Evolutionary conservation across 2,113 vertebrate genomes (phyloP), one percentile per base, ranked within the genome.

Genomic region (Aegypius monachus): DNA sequence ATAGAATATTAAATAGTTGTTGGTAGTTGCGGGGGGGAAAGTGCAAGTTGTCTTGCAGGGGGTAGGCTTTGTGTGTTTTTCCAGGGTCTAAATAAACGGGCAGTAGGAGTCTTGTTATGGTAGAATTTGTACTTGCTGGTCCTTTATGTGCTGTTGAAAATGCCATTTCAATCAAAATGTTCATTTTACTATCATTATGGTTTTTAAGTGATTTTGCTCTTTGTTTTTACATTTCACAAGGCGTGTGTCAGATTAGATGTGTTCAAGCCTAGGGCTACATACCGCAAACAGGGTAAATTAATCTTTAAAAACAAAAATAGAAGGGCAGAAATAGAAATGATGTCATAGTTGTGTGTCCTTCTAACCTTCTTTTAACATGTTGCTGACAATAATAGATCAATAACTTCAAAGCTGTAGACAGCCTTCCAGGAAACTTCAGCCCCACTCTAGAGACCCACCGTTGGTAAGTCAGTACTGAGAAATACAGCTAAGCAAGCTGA

Each of bases 231-330:
- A 13, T 90, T 58, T 79, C 74, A 12, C 59, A 43, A 45, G 26
- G 42, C 9, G 67, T 43, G 9, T 65, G 36, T 81, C 18, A 50
- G 53, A 19, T 71, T n/a, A 73, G 62, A 53, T 5, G 0, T n/a
- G 40, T 38, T 62, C 32, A 36, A 77, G 23, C 62, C n/a, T 25
- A 38, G 59, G 71, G 50, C 71, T 87, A 7, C n/a, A 2, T 27
- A 16, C 32, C 86, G 67, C 38, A 78, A 71, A 88, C 8, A 50
- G 65, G 7, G 31, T 59, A 81, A 92, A 93, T 86, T 21, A 90
- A 70, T 74, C 86, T 92, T 95, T 43, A 59, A 67, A 95, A 92
- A 14, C 50, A 78, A 71, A 96, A 97, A 95, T 81, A 97, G 93
- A 63, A 47, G 25, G 42, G 75, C 77, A 86, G 66, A 78, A 95